Conservation (phyloP, 2,797 vertebrate genomes). For the Delichon dasypus region DNA sequence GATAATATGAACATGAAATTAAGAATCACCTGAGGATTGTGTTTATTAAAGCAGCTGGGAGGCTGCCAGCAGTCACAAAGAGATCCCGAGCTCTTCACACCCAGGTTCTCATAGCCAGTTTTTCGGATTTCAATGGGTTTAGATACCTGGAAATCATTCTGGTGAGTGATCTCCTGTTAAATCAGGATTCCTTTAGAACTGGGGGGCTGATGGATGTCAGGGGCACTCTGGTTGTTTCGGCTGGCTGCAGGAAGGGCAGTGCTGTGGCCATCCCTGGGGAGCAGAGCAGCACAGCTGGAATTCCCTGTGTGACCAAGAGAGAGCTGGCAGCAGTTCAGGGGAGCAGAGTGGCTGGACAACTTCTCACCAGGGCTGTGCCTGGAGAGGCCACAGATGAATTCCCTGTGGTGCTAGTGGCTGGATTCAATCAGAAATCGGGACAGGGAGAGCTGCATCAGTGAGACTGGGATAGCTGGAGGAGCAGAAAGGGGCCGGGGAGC, state of each 20-base stretch:
- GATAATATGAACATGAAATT: background rate
- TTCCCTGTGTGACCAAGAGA: background rate
- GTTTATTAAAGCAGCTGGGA: background rate
- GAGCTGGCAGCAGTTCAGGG: background rate
- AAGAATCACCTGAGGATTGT: background rate
- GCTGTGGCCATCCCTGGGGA: background rate
- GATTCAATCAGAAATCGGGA: background rate
- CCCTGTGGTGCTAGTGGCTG: background rate
- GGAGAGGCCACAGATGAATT: background rate
- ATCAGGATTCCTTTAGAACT: background rate
- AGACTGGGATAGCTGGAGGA: background rate
- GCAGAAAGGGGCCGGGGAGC: background rate
- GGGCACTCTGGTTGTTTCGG: background rate
- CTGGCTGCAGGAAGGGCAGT: background rate
- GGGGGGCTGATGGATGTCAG: background rate
- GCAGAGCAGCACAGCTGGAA: background rate
- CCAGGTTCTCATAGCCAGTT: background rate
- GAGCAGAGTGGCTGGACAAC: accelerated
- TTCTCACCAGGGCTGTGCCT: background rate
- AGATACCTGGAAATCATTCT: background rate
- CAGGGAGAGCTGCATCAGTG: accelerated
- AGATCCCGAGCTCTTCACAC: accelerated
- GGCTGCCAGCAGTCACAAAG: background rate
- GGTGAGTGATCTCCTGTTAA: background rate
- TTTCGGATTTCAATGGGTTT: background rate